Conservation (phyloP, 1,140 invertebrate species). For the Saccostrea glomerata region DNA sequence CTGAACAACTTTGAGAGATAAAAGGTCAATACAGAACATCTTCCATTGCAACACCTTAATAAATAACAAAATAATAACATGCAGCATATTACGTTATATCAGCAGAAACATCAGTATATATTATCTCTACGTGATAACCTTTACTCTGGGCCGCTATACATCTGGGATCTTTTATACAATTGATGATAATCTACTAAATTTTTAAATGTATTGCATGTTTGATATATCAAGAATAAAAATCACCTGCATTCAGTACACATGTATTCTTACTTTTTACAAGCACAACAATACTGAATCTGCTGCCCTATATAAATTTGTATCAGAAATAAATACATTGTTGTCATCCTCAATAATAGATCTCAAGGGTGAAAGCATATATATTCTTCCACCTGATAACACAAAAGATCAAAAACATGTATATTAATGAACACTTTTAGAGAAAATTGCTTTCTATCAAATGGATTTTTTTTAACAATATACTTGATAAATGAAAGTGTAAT, state of each 20-base stretch:
- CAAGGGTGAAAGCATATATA: background rate
- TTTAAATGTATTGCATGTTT: background rate
- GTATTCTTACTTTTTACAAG: conserved; percentile 8
- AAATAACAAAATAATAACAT: background rate
- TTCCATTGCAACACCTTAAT: background rate
- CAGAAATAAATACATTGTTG: background rate
- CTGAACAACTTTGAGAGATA: background rate
- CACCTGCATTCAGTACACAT: background rate
- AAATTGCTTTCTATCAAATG: background rate
- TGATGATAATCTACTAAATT: background rate
- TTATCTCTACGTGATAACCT: background rate
- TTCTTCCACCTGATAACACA: background rate
- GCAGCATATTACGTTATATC: background rate
- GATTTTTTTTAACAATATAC: background rate
- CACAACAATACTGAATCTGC: conserved; percentile 24
- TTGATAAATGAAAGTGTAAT: background rate
- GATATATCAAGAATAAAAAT: background rate
- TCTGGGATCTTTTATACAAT: background rate
- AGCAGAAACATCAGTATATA: background rate
- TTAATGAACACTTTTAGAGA: background rate
- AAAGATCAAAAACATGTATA: too few relatives aligned
- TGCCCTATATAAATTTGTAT: background rate
- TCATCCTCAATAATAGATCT: background rate
- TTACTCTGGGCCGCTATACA: background rate
- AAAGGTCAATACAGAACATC: background rate